Evolutionary conservation across 2,113 vertebrate species (phyloP).

Genomic region (Oncorhynchus kisutch): DNA sequence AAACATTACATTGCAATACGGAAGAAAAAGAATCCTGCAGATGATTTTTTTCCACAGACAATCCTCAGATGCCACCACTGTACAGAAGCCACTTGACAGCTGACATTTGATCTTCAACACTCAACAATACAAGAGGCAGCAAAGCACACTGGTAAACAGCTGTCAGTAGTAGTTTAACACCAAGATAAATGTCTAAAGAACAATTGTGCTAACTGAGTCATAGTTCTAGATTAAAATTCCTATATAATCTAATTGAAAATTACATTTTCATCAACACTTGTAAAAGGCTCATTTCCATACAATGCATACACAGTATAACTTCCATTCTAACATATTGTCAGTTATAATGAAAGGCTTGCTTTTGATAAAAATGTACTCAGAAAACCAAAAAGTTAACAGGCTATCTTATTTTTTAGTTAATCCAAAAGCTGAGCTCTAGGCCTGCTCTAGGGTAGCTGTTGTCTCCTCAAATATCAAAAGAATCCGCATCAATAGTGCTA

Average conservation of each 20-base stretch:
- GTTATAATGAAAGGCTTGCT: conserved; percentile 50
- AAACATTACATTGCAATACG: conserved; percentile 69
- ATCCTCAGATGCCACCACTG: conserved; percentile 65
- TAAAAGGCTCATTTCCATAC: conserved; percentile 49
- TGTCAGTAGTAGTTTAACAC: conserved; percentile 66
- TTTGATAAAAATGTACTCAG: conserved; percentile 27
- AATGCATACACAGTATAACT: conserved; percentile 47
- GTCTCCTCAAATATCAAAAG: conserved; percentile 28
- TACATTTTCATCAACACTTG: conserved; percentile 49
- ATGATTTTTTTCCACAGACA: conserved; percentile 55
- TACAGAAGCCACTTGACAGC: conserved; percentile 76
- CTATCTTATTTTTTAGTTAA: conserved; percentile 42
- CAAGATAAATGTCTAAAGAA: conserved; percentile 71
- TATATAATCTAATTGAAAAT: conserved; percentile 50
- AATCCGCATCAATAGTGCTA: conserved; percentile 46
- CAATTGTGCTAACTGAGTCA: conserved; percentile 63
- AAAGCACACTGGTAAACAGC: conserved; percentile 67
- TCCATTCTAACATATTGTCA: conserved; percentile 42
- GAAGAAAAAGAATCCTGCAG: conserved; percentile 25
- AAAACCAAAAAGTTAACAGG: conserved; percentile 47
- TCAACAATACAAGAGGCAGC: conserved; percentile 68
- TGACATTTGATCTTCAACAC: conserved; percentile 68
- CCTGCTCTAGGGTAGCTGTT: conserved; percentile 51
- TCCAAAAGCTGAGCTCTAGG: conserved; percentile 54
- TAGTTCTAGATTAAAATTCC: conserved; percentile 61